Base-by-base conservation (phyloP, 2,888 invertebrate species). In the Apamea sordens region DNA sequence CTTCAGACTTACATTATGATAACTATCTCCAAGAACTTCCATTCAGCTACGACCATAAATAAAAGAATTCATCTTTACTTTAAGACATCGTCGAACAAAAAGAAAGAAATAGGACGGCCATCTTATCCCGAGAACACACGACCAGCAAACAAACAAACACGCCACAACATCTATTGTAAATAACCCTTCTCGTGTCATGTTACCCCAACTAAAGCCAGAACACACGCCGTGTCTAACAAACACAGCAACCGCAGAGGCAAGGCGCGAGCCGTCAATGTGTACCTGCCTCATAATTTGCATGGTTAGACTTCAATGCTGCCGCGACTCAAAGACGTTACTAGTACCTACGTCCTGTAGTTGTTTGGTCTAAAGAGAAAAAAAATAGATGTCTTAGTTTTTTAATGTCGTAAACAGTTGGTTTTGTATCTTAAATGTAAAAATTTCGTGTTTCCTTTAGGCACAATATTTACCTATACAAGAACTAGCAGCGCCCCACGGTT, bases 271-370 rank as follows among this genome's bases (percentile, higher is more conserved):
- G 88, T 87, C 81, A 83, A 82, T 83, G 87, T 89, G 82, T 89
- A 88, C 88, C 85, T 90, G 89, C 82, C 89, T 92, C 89, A 90
- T 92, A 94, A 94, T 93, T 93, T 94, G 93, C 93, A 93, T 93
- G 93, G 92, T 92, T 92, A 91, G 90, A 88, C 90, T 90, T 92
- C 91, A 92, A 92, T 93, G 92, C 86, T 80, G 78, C 80, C 77
- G 79, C 65, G 89, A 89, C 89, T 93, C 93, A 93, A 93, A 93
- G 93, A 93, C 91, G 90, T 85, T 91, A 79, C 85, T 80, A 85
- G 85, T 84, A 80, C 89, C 59, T 70, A 63, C 77, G 36, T 28
- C 24, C 13, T 69, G 21, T 13, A 28, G 63, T 47, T 0, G 78
- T 68, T 21, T 80, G 81, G 85, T 83, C 56, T 24, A 86, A 82